phyloP scores from a whole-genome alignment of 2,888 invertebrate genomes.

The Cerastoderma edule region DNA sequence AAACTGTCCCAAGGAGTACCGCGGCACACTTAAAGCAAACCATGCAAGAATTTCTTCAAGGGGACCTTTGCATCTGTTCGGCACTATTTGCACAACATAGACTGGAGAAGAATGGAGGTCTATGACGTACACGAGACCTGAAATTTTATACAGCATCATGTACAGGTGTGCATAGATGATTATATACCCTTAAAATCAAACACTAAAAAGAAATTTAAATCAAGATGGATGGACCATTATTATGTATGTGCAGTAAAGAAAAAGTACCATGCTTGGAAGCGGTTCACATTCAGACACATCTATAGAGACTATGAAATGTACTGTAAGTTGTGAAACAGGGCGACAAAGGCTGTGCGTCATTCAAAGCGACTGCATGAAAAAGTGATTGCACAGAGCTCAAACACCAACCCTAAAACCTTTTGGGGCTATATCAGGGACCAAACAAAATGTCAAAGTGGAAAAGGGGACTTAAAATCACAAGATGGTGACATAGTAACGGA shows the following conservation, averaged over 20 bases:
- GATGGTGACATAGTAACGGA: constrained; percentile 14
- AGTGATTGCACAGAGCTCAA: neutral
- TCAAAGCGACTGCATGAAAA: neutral
- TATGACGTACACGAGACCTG: neutral
- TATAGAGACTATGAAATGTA: constrained; percentile 11
- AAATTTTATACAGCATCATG: neutral
- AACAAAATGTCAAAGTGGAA: constrained; percentile 19
- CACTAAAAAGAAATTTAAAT: neutral
- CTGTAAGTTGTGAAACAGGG: constrained; percentile 3
- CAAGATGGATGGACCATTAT: constrained; percentile 29
- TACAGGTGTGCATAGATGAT: neutral
- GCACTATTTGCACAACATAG: too few species aligned
- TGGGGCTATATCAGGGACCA: neutral
- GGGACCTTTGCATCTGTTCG: too few species aligned
- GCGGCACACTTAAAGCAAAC: too few species aligned
- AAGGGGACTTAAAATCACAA: neutral
- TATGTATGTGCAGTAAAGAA: constrained; percentile 11
- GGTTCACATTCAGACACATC: constrained; percentile 20
- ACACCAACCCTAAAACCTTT: neutral
- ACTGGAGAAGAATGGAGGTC: too few species aligned
- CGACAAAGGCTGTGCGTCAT: constrained; percentile 2
- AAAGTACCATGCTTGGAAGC: constrained; percentile 29
- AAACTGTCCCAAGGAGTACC: too few species aligned
- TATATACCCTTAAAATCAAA: neutral
- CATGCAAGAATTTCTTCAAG: too few species aligned